Evolutionary conservation across 2,888 invertebrate genomes (phyloP).

Genomic region (Lamproptera curius): DNA sequence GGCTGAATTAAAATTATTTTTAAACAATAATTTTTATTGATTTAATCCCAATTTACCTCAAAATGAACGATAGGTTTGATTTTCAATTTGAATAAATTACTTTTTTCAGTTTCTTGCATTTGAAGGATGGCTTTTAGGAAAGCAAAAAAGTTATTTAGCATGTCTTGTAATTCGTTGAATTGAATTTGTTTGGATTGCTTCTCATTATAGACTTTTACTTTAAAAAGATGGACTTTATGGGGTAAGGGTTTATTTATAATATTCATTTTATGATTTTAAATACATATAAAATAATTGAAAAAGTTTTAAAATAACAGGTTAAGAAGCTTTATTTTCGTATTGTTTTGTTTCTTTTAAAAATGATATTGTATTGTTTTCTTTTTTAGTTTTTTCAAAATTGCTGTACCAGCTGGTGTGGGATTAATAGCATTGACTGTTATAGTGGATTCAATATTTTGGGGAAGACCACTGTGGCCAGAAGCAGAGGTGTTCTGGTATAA

Average conservation of each 20-base stretch:
- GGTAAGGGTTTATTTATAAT: no score
- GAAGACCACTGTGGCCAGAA: slow-evolving; percentile 95
- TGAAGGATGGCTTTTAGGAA: slow-evolving; percentile 89
- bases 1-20: no score
- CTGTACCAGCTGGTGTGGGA: slow-evolving; percentile 83
- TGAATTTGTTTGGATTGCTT: slow-evolving; percentile 93
- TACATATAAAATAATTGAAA: no score
- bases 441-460: slow-evolving; percentile 97
- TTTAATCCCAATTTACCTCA: background rate
- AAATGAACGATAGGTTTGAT: background rate
- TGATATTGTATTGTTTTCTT: background rate
- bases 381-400: slow-evolving; percentile 84
- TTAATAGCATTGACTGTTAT: slow-evolving; percentile 84
- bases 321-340: slow-evolving; percentile 2
- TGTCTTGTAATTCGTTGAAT: slow-evolving; percentile 93
- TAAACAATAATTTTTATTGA: no score
- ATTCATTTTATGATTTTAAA: no score
- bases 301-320: no score
- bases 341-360: no score
- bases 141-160: slow-evolving; percentile 86
- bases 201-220: slow-evolving; percentile 88
- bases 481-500: slow-evolving; percentile 98
- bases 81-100: slow-evolving; percentile 5
- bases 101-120: slow-evolving; percentile 90
- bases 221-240: slow-evolving; percentile 77